Evolutionary conservation across 2,797 vertebrate genomes (phyloP), one percentile per base, ranked within the genome.

Genomic region (Chromis chromis): DNA sequence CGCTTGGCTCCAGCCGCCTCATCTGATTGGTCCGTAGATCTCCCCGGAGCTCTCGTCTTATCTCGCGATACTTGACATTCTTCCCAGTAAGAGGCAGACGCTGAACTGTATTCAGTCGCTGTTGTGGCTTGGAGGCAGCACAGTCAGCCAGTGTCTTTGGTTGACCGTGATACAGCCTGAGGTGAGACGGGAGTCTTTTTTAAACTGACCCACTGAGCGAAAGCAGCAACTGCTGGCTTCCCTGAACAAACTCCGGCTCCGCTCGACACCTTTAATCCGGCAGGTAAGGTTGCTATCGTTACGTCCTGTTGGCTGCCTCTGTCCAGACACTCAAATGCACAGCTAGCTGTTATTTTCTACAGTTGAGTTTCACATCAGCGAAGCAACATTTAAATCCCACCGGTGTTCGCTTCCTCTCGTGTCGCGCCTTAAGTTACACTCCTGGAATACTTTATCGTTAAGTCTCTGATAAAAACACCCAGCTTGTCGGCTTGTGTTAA

Each of bases 271-370:
- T 74, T 72, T 56, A 50, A 61, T 21, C 28, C 28, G 8, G 17
- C 79, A 88, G 91, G 92, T 92, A 85, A 90, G 81, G 65, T 53
- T 70, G 80, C 82, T 78, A 74, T 70, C 73, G 53, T 66, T 57
- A 28, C 42, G 78, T 79, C 57, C 79, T 65, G 64, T 71, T 71
- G 64, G 61, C 66, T 83, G 17, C 39, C n/a, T 56, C 62, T 72
- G 65, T 87, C 54, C 74, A 78, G 72, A 75, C 72, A 72, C 81
- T 85, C 72, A 68, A 60, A 56, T 74, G 70, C 76, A 74, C 53
- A 21, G 89, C 89, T 92, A 91, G 91, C 91, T 82, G 74, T 78
- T 78, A 70, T 86, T 70, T 74, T n/a, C 24, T 83, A 82, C 86
- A 73, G 24, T 82, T 78, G 72, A 78, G 79, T 88, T 88, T 84